Evolutionary conservation across 2,113 vertebrate genomes (phyloP).

Genomic region (Gobio gobio): DNA sequence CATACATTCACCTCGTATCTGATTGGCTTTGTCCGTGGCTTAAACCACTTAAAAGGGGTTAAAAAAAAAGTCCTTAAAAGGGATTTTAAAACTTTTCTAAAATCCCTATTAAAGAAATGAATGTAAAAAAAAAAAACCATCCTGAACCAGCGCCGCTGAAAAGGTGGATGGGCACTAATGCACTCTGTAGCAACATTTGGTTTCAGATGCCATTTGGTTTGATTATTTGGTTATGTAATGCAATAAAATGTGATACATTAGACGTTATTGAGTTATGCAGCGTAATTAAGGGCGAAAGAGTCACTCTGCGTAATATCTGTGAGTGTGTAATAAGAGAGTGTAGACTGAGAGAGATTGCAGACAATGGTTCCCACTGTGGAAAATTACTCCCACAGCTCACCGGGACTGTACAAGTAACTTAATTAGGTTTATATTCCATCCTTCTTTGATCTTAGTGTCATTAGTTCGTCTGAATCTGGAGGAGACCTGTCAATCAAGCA

Average conservation of each 20-base stretch:
- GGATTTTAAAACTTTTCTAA: too few species aligned
- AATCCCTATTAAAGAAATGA: too few species aligned
- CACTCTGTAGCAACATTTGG: background rate
- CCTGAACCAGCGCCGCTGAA: too few species aligned
- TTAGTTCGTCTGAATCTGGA: background rate
- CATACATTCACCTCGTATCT: too few species aligned
- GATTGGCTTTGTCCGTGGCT: too few species aligned
- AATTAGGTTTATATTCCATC: slow-evolving; percentile 2
- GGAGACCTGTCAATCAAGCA: background rate
- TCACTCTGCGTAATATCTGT: slow-evolving; percentile 10
- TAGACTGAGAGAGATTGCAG: background rate
- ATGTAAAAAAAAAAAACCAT: too few species aligned
- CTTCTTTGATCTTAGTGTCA: background rate
- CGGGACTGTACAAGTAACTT: background rate
- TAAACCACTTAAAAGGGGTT: too few species aligned
- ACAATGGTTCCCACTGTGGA: background rate
- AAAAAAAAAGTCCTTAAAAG: too few species aligned
- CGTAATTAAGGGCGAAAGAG: slow-evolving; percentile 1
- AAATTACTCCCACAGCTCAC: slow-evolving; percentile 14
- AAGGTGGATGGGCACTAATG: too few species aligned
- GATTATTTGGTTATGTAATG: background rate
- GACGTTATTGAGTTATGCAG: background rate
- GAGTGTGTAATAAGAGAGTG: background rate
- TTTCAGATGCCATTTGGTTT: background rate
- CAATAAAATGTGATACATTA: background rate